Conservation (phyloP, 2,797 vertebrate genomes). For the Vespertilio murinus region DNA sequence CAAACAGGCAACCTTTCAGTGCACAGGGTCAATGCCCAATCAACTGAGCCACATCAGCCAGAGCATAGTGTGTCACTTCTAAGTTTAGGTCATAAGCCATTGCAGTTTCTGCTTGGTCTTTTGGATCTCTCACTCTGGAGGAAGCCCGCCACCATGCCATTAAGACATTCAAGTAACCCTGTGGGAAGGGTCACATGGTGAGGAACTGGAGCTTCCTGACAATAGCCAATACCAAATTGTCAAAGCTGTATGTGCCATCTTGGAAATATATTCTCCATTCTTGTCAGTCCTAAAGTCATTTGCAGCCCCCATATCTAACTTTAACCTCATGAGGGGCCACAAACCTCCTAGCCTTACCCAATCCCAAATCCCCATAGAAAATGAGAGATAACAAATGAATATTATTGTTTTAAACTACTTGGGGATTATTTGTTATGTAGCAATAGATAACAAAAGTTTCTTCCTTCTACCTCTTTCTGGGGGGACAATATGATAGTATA, state of each 20-base stretch:
- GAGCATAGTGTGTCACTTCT: too few relatives aligned
- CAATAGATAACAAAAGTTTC: not conserved
- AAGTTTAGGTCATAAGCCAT: not conserved
- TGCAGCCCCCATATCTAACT: not conserved
- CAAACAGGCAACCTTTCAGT: not conserved
- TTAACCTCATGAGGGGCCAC: not conserved
- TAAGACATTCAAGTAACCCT: not conserved
- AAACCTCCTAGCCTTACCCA: not conserved
- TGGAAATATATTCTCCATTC: not conserved
- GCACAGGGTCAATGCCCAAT: too few relatives aligned
- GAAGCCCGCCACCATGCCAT: not conserved
- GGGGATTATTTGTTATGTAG: not conserved
- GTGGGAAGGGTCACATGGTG: not conserved
- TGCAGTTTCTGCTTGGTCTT: not conserved
- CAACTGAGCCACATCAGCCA: too few relatives aligned
- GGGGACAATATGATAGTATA: not conserved
- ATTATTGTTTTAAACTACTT: conserved; percentile 6
- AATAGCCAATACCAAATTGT: not conserved
- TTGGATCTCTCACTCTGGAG: not conserved
- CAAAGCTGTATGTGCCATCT: not conserved
- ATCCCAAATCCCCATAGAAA: conserved; percentile 5
- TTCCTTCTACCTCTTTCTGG: not conserved
- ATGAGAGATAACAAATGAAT: not conserved
- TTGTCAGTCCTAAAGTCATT: not conserved
- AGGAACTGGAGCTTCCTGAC: not conserved